phyloP scores from a whole-genome alignment of 1,140 invertebrate genomes.

The Pogonomyrmex californicus region DNA sequence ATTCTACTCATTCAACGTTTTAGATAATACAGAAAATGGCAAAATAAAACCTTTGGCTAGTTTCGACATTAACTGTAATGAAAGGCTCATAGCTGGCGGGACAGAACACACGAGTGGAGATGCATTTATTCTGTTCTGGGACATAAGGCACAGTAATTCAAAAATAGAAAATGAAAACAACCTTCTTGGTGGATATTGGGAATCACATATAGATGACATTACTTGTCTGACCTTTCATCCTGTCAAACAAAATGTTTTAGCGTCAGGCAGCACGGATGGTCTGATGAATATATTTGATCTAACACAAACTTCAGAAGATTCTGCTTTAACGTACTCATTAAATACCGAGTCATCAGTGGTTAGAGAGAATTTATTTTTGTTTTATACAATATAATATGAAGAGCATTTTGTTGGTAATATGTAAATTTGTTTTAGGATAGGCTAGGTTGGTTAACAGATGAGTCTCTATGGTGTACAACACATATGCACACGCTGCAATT shows the following conservation, averaged over 20 bases:
- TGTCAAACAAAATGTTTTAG: conserved; percentile 90
- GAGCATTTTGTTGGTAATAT: neutral
- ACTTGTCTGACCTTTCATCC: conserved; percentile 94
- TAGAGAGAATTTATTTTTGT: conserved; percentile 68
- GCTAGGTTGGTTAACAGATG: conserved; percentile 85
- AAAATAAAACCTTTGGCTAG: conserved; percentile 89
- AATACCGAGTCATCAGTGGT: conserved; percentile 95
- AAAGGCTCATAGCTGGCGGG: conserved; percentile 92
- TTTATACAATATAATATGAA: neutral
- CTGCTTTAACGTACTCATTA: conserved; percentile 93
- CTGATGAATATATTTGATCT: conserved; percentile 95
- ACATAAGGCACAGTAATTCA: conserved; percentile 87
- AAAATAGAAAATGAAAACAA: conserved; percentile 85
- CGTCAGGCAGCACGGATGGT: conserved; percentile 94
- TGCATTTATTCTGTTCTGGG: conserved; percentile 94
- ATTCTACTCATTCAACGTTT: conserved; percentile 26
- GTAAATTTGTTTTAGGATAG: conserved; percentile 81
- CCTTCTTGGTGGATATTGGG: conserved; percentile 94
- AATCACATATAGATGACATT: conserved; percentile 95
- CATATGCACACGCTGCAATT: conserved; percentile 91
- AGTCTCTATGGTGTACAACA: conserved; percentile 89
- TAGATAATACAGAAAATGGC: conserved; percentile 85
- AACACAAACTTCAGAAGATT: conserved; percentile 91
- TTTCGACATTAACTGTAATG: conserved; percentile 93
- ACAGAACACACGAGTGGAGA: conserved; percentile 91